These are phyloP conservation scores for Balaenoptera acutorostrata DNA, from an alignment of 2,113 vertebrate genomes.

Conservation along the genomic window DNA sequence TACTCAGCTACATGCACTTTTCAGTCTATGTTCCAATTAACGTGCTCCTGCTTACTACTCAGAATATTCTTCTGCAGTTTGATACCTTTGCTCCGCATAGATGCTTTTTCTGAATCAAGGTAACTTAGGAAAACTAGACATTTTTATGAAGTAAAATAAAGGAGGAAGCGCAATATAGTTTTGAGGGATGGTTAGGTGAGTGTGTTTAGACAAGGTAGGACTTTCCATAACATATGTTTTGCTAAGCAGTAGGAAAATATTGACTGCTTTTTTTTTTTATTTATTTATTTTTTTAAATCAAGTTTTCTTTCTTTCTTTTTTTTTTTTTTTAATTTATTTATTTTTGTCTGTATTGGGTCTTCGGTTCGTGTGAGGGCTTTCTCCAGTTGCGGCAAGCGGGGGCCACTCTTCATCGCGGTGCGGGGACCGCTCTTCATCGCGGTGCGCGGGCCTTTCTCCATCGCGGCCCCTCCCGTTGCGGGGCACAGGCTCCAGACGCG, in stretches of 20 bases:
- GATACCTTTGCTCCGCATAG: background rate
- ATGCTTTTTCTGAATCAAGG: background rate
- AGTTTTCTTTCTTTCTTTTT: too few relatives aligned
- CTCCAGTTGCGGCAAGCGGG: too few relatives aligned
- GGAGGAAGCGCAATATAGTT: background rate
- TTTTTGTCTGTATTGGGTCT: too few relatives aligned
- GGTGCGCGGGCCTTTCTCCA: too few relatives aligned
- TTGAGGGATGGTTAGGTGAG: background rate
- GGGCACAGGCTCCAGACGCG: too few relatives aligned
- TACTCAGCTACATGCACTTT: background rate
- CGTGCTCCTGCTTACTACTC: background rate
- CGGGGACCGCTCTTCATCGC: too few relatives aligned
- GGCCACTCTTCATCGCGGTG: too few relatives aligned
- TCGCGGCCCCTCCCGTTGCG: too few relatives aligned
- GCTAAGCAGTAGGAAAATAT: background rate
- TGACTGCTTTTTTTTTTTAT: constrained; percentile 14
- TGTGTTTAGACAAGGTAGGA: background rate
- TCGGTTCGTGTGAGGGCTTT: too few relatives aligned
- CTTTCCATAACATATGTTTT: background rate
- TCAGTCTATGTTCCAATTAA: fast-evolving
- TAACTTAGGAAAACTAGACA: background rate
- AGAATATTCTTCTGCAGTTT: background rate
- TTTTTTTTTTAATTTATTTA: too few relatives aligned
- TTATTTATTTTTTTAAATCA: too few relatives aligned
- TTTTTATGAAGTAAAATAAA: background rate